Percentiles rank a stretch among this genome's conserved stretches.
phyloP scores from a whole-genome alignment of 53 echinoderm and acorn worm genomes.

The Paracentrotus lividus region DNA sequence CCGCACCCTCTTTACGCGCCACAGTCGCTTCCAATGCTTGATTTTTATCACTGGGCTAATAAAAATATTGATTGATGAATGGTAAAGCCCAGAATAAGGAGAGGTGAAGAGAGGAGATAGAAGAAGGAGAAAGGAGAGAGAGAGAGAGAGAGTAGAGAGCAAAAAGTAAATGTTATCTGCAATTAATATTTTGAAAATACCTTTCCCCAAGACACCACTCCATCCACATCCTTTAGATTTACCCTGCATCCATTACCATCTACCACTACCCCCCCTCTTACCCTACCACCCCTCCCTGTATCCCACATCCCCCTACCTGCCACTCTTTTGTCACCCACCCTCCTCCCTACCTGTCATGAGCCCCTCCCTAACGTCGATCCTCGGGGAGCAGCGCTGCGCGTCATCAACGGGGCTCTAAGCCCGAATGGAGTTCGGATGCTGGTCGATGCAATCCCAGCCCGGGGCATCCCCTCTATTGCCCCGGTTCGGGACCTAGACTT shows the following conservation, averaged over 20 bases:
- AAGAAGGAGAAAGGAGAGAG: constrained; percentile 1
- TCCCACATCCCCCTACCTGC: neutral
- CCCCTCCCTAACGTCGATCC: constrained; percentile 33
- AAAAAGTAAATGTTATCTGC: neutral
- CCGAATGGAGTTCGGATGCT: constrained; percentile 67
- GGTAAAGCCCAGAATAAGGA: too few relatives aligned
- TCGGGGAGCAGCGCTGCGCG: constrained; percentile 24
- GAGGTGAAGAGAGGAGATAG: too few relatives aligned
- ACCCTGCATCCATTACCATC: neutral
- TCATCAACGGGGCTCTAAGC: constrained; percentile 33
- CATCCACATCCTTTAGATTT: too few relatives aligned
- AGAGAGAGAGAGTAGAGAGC: constrained; percentile 14
- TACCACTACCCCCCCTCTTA: neutral
- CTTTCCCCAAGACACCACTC: too few relatives aligned
- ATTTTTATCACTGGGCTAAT: too few relatives aligned
- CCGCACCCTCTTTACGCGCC: too few relatives aligned
- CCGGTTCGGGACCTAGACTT: constrained; percentile 62
- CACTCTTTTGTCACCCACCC: neutral
- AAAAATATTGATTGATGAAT: too few relatives aligned
- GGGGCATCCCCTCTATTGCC: constrained; percentile 65
- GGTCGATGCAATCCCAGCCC: constrained; percentile 50
- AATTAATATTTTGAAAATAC: too few relatives aligned
- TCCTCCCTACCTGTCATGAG: neutral
- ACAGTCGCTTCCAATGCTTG: too few relatives aligned
- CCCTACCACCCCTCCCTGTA: neutral